phyloP scores from a whole-genome alignment of 2,888 invertebrate species.

The Plebejus melissa region DNA sequence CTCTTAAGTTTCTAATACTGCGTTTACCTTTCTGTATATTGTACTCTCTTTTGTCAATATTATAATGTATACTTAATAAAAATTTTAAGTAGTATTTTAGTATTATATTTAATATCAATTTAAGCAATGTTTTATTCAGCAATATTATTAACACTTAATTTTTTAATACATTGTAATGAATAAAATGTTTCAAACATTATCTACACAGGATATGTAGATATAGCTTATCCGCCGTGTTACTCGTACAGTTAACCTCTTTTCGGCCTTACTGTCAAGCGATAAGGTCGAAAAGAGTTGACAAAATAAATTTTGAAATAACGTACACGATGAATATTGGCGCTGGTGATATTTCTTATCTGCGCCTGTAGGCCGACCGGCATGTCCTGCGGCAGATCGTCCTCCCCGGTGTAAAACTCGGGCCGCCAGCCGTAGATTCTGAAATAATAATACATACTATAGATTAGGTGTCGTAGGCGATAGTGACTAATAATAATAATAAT shows the following conservation, averaged over 20 bases:
- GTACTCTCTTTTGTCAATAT: too few species aligned
- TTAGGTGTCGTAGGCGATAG: too few species aligned
- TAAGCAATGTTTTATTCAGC: background rate
- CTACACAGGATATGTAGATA: background rate
- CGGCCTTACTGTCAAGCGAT: background rate
- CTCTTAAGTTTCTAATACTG: too few species aligned
- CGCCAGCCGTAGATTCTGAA: slow-evolving; percentile 92
- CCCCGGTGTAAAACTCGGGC: slow-evolving; percentile 89
- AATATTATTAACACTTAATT: background rate
- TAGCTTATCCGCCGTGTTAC: background rate
- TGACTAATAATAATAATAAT: too few species aligned
- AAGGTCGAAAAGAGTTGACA: background rate
- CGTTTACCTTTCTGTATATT: too few species aligned
- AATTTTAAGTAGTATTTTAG: too few species aligned
- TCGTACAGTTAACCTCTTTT: background rate
- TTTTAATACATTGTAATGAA: too few species aligned
- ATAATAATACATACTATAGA: slow-evolving; percentile 8
- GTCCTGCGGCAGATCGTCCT: slow-evolving; percentile 81
- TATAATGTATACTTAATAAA: too few species aligned
- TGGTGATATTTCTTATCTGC: slow-evolving; percentile 76
- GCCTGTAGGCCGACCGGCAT: slow-evolving; percentile 85
- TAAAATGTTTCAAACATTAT: background rate
- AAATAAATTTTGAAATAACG: slow-evolving; percentile 36
- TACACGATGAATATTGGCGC: slow-evolving; percentile 57
- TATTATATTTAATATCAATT: too few species aligned